Evolutionary conservation across 1,140 invertebrate species (phyloP).

Genomic region (Anastrepha obliqua): DNA sequence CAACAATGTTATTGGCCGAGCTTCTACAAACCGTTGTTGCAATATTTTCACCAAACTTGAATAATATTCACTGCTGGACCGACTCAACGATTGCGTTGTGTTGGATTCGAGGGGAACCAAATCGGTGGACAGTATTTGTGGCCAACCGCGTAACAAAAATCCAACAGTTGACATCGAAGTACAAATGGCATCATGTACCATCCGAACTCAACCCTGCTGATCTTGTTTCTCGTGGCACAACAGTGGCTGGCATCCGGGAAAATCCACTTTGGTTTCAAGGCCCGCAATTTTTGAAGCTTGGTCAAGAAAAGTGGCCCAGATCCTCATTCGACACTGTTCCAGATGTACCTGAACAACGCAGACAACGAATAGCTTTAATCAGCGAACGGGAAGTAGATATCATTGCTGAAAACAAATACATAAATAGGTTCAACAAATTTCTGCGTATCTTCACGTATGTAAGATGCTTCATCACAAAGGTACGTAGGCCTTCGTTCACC

Average conservation of each 20-base stretch:
- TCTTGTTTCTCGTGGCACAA: slow-evolving; percentile 60
- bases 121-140: slow-evolving; percentile 65
- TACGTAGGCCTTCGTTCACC: background rate
- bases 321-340: background rate
- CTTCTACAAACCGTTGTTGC: too few species aligned
- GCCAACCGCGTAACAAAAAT: slow-evolving; percentile 67
- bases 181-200: too few species aligned
- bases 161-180: background rate
- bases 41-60: background rate
- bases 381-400: too few species aligned
- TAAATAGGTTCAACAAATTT: too few species aligned
- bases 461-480: background rate
- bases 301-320: background rate
- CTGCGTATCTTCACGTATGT: slow-evolving; percentile 21
- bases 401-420: too few species aligned
- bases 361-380: too few species aligned
- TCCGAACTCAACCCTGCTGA: slow-evolving; percentile 27
- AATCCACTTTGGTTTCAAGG: too few species aligned
- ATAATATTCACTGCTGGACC: slow-evolving; percentile 53
- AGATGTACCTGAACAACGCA: background rate
- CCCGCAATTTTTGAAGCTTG: slow-evolving; percentile 56
- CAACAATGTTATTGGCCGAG: too few species aligned
- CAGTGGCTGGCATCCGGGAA: too few species aligned
- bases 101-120: slow-evolving; percentile 42
- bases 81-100: slow-evolving; percentile 55